These are phyloP conservation scores for Peromyscus polionotus DNA, from an alignment of 2,113 vertebrate genomes.

Conservation along the genomic window DNA sequence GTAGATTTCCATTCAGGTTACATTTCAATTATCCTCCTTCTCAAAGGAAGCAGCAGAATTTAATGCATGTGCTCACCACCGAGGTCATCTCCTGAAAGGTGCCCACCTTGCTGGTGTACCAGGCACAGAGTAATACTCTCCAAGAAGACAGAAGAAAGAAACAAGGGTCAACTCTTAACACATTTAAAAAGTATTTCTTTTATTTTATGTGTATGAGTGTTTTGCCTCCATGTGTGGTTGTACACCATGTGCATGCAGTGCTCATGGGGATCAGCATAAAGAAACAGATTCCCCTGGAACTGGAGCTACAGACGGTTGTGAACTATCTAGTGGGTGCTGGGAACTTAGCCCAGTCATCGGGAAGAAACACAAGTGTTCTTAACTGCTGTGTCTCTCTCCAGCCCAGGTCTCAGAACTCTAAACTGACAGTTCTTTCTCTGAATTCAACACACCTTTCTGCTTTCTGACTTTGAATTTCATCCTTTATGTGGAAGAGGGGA, in stretches of 20 bases:
- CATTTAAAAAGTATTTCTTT: not conserved
- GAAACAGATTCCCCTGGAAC: not conserved
- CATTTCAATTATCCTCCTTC: not conserved
- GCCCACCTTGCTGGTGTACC: not conserved
- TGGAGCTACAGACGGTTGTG: not conserved
- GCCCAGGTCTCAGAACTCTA: not conserved
- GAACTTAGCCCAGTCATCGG: not conserved
- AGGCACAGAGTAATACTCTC: not conserved
- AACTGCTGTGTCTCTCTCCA: not conserved
- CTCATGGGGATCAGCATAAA: not conserved
- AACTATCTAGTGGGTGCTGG: not conserved
- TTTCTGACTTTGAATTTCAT: conserved; percentile 25
- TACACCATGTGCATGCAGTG: not conserved
- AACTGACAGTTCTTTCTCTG: not conserved
- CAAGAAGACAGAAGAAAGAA: not conserved
- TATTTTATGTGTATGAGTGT: no score
- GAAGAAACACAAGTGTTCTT: not conserved
- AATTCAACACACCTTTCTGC: not conserved
- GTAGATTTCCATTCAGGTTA: not conserved
- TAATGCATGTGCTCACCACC: not conserved
- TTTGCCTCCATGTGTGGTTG: not conserved
- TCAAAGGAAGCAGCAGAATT: conserved; percentile 56
- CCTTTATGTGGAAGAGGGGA: not conserved
- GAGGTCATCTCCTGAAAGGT: not conserved
- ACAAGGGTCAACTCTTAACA: not conserved